phyloP scores from a whole-genome alignment of 2,888 invertebrate genomes.

The Slavum lentiscoides region DNA sequence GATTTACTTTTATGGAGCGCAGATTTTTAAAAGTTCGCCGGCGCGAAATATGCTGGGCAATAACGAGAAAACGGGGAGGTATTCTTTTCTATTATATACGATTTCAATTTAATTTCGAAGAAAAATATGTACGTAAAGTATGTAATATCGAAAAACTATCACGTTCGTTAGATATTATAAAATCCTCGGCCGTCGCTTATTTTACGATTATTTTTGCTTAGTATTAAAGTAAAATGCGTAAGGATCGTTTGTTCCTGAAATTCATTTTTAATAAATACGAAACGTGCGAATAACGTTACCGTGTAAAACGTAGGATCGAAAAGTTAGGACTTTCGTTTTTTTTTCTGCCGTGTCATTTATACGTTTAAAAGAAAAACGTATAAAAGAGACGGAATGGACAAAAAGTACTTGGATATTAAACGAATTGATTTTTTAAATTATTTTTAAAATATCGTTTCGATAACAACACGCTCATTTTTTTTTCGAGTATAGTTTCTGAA shows the following conservation, averaged over 20 bases:
- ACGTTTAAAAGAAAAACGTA: too few relatives aligned
- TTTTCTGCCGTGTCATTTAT: too few relatives aligned
- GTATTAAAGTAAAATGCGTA: neutral
- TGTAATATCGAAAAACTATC: slow-evolving; percentile 30
- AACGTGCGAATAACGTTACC: neutral
- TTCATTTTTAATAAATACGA: slow-evolving; percentile 21
- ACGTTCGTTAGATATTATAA: slow-evolving; percentile 4
- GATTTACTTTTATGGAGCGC: slow-evolving; percentile 50
- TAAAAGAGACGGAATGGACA: too few relatives aligned
- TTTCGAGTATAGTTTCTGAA: too few relatives aligned
- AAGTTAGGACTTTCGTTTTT: neutral
- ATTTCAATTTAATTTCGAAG: slow-evolving; percentile 43
- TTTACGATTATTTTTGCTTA: slow-evolving; percentile 15
- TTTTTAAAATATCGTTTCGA: too few relatives aligned
- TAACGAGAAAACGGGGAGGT: slow-evolving; percentile 43
- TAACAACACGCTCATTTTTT: too few relatives aligned
- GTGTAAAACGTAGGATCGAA: neutral
- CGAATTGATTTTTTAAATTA: too few relatives aligned
- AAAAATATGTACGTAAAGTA: slow-evolving; percentile 4
- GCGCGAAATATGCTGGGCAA: slow-evolving; percentile 27
- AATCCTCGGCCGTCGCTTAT: neutral
- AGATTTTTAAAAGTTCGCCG: slow-evolving; percentile 45
- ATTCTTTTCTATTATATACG: slow-evolving; percentile 9
- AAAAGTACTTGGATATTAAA: too few relatives aligned
- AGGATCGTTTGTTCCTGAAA: neutral